Evolutionary conservation across 1,140 invertebrate species (phyloP), one percentile per base, ranked within the genome.

Genomic region (Drosophila kikkawai): DNA sequence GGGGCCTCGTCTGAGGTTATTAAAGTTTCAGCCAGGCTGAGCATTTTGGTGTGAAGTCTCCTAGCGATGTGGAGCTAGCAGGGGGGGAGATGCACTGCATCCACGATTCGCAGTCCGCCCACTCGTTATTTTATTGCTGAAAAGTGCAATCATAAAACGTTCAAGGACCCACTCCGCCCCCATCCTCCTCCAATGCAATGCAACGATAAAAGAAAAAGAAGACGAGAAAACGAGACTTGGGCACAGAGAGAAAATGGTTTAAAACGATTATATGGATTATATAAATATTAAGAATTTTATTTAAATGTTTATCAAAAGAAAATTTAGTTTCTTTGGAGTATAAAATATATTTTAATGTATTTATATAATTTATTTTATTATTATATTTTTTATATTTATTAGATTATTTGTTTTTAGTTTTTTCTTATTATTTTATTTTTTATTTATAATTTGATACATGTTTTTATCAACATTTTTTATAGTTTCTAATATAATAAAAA

Each of bases 61-160:
- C 75, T 61, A 65, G 79, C 82, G n/a, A 3, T 19, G 1, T 42
- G 13, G 26, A 11, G 26, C 17, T 9, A 6, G 8, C 26, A 5
- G 9, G 37, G 60, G 42, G 9, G 37, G 60, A 34, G 44, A 26
- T n/a, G 17, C 9, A 39, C 29, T 68, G 67, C 69, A 59, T 48
- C 67, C 37, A 37, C 66, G n/a, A 26, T 29, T 19, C 22, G 44
- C 50, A 4, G 36, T 5, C 60, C 47, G 37, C 29, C 44, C 69
- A 50, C 67, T 59, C 42, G 60, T 82, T 79, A 79, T 82, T 86
- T 82, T 87, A 87, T 85, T 79, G 79, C 83, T 82, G 66, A 87
- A 87, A 86, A 86, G 83, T 86, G 82, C 82, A 86, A 86, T 86
- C 83, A 86, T 87, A 86, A 86, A 86, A 87, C 82, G 82, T 87